These are phyloP conservation scores for Pantherophis alleghaniensis DNA, from an alignment of 2,797 vertebrate species.

Conservation along the genomic window DNA sequence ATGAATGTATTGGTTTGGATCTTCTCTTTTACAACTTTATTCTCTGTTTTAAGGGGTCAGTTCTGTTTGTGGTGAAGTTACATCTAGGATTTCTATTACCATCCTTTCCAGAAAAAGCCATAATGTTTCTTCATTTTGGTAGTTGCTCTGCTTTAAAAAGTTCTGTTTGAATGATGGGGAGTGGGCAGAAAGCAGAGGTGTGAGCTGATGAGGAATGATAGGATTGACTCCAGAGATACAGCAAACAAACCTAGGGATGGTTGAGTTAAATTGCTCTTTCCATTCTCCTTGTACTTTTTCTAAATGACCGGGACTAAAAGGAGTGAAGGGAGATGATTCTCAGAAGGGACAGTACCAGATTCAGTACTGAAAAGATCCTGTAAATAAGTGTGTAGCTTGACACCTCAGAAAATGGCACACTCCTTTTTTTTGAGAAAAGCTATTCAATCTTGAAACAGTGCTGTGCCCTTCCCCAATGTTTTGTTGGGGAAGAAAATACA, in stretches of 20 bases:
- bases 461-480: not conserved
- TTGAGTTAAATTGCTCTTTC: not conserved
- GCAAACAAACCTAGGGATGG: fast-evolving
- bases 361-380: not conserved
- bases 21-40: not conserved
- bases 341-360: slow-evolving; percentile 6
- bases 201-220: not conserved
- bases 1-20: fast-evolving
- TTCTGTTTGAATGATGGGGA: not conserved
- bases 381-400: not conserved
- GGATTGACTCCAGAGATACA: not conserved
- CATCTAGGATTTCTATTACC: not conserved
- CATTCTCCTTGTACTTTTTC: not conserved
- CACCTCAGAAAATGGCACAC: not conserved
- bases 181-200: not conserved
- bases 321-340: not conserved
- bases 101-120: not conserved
- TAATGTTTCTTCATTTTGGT: not conserved
- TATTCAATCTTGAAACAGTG: not conserved
- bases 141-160: not conserved
- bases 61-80: no score
- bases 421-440: not conserved
- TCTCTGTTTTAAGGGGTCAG: not conserved
- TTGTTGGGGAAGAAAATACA: not conserved
- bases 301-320: not conserved